phyloP scores from a whole-genome alignment of 2,113 vertebrate species.

The Corythoichthys intestinalis region DNA sequence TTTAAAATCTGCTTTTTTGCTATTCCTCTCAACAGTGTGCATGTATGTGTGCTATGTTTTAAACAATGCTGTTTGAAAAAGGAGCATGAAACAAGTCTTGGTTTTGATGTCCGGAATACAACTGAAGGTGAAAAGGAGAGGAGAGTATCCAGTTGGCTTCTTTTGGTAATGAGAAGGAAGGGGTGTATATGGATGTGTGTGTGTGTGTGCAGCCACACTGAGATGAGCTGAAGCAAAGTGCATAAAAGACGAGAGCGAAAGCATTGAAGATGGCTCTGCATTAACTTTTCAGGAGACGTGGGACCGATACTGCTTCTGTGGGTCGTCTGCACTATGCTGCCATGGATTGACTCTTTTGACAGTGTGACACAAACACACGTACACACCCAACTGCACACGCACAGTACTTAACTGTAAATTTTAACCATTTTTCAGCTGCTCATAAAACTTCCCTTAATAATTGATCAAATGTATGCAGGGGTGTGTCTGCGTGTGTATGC shows the following conservation, averaged over 20 bases:
- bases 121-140: constrained; percentile 45
- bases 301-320: constrained; percentile 36
- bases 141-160: constrained; percentile 52
- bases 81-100: constrained; percentile 36
- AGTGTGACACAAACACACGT: constrained; percentile 7
- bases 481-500: constrained; percentile 23
- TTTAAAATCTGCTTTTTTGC: constrained; percentile 5
- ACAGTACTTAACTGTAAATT: constrained; percentile 35
- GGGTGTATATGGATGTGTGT: constrained; percentile 21
- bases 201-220: not conserved
- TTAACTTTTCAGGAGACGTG: constrained; percentile 67
- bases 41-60: constrained; percentile 36
- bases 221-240: constrained; percentile 17
- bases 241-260: constrained; percentile 14
- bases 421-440: constrained; percentile 28
- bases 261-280: constrained; percentile 53
- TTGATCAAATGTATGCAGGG: constrained; percentile 46
- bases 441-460: constrained; percentile 62
- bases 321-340: constrained; percentile 23
- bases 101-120: constrained; percentile 60
- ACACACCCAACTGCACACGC: constrained; percentile 14
- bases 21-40: not conserved
- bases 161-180: constrained; percentile 50
- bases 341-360: constrained; percentile 24
- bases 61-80: constrained; percentile 65